Percentiles rank a stretch among this genome's conserved stretches.
Conservation (phyloP, 2,113 vertebrate genomes). For the Poeciliopsis retropinna region DNA sequence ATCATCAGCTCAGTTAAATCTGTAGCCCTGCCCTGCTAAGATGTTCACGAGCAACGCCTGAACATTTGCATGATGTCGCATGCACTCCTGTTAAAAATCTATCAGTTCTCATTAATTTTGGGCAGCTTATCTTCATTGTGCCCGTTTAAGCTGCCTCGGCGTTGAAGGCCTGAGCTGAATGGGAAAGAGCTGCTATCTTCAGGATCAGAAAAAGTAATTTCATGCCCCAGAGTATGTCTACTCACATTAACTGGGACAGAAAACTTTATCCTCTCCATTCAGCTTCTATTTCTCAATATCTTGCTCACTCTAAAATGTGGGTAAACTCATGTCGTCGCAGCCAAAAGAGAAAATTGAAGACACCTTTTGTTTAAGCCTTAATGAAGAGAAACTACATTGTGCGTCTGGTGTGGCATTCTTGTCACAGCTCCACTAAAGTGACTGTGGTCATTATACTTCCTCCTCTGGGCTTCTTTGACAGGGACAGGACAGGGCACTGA, state of each 20-base stretch:
- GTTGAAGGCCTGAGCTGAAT: constrained; percentile 57
- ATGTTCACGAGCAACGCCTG: background rate
- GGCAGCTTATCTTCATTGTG: constrained; percentile 54
- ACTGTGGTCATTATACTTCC: constrained; percentile 41
- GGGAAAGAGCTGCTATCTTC: constrained; percentile 63
- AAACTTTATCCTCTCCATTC: constrained; percentile 58
- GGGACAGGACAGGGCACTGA: constrained; percentile 27
- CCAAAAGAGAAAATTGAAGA: constrained; percentile 12
- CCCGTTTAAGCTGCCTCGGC: constrained; percentile 38
- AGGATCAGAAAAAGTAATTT: constrained; percentile 75
- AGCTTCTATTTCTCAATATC: constrained; percentile 5
- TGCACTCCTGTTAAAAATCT: constrained; percentile 17
- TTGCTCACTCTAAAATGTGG: constrained; percentile 22
- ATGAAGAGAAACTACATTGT: constrained; percentile 36
- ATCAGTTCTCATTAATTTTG: constrained; percentile 48
- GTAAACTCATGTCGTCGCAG: constrained; percentile 25
- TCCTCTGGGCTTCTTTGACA: constrained; percentile 41
- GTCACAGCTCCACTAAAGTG: constrained; percentile 28
- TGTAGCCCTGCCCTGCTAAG: background rate
- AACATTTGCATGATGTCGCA: background rate
- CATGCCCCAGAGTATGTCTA: constrained; percentile 69
- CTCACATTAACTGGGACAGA: constrained; percentile 69
- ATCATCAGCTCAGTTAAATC: background rate
- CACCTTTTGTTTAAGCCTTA: constrained; percentile 36
- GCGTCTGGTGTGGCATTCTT: constrained; percentile 35